phyloP scores from a whole-genome alignment of 2,888 invertebrate genomes.

The Chesias legatella region DNA sequence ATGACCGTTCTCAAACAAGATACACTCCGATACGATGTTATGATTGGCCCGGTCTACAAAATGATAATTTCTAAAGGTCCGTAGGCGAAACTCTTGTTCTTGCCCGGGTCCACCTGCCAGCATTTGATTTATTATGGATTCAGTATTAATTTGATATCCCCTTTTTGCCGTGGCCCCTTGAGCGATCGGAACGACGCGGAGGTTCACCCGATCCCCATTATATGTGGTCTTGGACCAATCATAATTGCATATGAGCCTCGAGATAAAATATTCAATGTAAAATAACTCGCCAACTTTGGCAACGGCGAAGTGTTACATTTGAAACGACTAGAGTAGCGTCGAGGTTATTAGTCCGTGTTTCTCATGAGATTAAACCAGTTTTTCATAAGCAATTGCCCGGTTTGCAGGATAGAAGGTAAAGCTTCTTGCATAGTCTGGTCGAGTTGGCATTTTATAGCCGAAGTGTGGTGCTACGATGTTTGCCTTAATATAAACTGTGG shows the following conservation, averaged over 20 bases:
- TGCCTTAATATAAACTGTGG: constrained; percentile 33
- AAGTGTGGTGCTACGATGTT: constrained; percentile 24
- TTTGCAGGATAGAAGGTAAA: constrained; percentile 44
- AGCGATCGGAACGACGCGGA: constrained; percentile 70
- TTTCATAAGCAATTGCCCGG: constrained; percentile 54
- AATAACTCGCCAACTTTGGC: constrained; percentile 44
- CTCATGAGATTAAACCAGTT: constrained; percentile 48
- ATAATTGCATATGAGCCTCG: constrained; percentile 74
- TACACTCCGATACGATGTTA: constrained; percentile 24
- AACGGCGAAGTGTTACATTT: constrained; percentile 28
- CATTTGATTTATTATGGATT: constrained; percentile 79
- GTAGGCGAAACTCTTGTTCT: constrained; percentile 70
- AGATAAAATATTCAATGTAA: constrained; percentile 66
- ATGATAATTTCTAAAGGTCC: constrained; percentile 75
- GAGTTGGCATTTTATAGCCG: constrained; percentile 19
- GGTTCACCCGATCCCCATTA: constrained; percentile 69
- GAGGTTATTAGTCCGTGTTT: constrained; percentile 18
- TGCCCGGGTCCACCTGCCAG: constrained; percentile 74
- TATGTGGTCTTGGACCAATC: constrained; percentile 70
- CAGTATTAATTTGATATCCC: constrained; percentile 81
- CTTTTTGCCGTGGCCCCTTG: constrained; percentile 76
- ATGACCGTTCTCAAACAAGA: constrained; percentile 29
- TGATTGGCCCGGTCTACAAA: constrained; percentile 36
- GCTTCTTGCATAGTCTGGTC: constrained; percentile 13
- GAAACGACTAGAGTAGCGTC: constrained; percentile 16